phyloP scores from a whole-genome alignment of 2,888 invertebrate genomes.

The Ormyrus rosae region DNA sequence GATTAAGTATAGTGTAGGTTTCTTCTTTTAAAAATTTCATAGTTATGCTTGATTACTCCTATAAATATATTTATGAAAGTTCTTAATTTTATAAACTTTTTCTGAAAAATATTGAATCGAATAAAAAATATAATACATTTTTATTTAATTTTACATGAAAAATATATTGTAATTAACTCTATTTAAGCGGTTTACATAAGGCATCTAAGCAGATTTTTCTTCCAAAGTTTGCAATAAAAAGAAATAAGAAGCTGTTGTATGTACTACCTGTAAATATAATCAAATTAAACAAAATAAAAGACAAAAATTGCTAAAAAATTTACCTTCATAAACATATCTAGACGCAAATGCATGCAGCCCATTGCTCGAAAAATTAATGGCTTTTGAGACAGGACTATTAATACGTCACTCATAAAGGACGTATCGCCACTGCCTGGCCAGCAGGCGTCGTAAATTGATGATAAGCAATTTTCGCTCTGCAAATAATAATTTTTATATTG shows the following conservation, averaged over 20 bases:
- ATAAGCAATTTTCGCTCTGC: conserved; percentile 61
- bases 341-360: conserved; percentile 1
- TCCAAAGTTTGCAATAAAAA: conserved; percentile 58
- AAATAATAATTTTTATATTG: neutral
- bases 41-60: neutral
- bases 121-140: neutral
- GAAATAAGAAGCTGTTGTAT: conserved; percentile 59
- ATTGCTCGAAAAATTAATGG: conserved; percentile 60
- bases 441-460: conserved; percentile 58
- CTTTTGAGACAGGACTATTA: conserved; percentile 59
- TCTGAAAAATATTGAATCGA: neutral
- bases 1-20: no score
- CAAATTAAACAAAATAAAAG: neutral
- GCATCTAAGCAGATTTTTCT: conserved; percentile 25
- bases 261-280: conserved; percentile 55
- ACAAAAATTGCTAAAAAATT: neutral
- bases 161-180: neutral
- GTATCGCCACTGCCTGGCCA: conserved; percentile 59
- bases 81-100: neutral
- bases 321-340: conserved; percentile 46
- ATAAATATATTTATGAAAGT: neutral
- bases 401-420: conserved; percentile 54
- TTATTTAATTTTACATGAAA: neutral
- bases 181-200: neutral
- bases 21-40: no score